Evolutionary conservation across 1,140 invertebrate species (phyloP).

Genomic region (Piezodorus guildinii): DNA sequence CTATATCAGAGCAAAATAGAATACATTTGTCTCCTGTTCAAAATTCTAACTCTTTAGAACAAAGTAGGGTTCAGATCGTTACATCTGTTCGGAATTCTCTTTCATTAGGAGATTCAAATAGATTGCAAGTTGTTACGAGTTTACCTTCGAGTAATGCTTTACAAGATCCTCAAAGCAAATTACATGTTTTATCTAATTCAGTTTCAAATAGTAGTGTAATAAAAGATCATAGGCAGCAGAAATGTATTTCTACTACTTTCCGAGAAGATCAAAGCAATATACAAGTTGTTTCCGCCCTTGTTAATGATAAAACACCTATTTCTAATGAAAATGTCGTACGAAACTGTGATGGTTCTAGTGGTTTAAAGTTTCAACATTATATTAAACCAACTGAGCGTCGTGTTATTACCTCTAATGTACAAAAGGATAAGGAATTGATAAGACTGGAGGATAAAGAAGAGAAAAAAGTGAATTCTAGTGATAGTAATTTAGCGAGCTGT

Average conservation of each 20-base stretch:
- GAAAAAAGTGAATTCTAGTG: background rate
- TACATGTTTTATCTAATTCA: background rate
- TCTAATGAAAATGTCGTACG: conserved; percentile 1
- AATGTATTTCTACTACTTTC: background rate
- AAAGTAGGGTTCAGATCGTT: conserved; percentile 19
- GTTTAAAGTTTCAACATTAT: conserved; percentile 13
- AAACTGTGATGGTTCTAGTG: conserved; percentile 2
- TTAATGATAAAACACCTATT: conserved; percentile 13
- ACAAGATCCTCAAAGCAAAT: conserved; percentile 8
- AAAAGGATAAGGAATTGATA: conserved; percentile 18
- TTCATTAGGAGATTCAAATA: conserved; percentile 16
- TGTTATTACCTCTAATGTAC: conserved; percentile 8
- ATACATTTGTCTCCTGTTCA: conserved; percentile 17
- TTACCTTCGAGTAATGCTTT: conserved; percentile 1
- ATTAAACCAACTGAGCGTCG: conserved; percentile 13
- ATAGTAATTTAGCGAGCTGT: background rate
- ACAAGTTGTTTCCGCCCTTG: conserved; percentile 14
- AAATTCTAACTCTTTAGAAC: conserved; percentile 17
- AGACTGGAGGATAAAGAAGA: conserved; percentile 15
- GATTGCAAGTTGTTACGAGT: conserved; percentile 14
- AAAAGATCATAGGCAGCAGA: background rate
- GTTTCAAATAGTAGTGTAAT: background rate
- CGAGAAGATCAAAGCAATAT: conserved; percentile 17
- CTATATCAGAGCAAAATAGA: conserved; percentile 17
- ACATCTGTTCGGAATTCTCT: conserved; percentile 17